phyloP scores from a whole-genome alignment of 2,113 vertebrate genomes.

The Entosphenus tridentatus region DNA sequence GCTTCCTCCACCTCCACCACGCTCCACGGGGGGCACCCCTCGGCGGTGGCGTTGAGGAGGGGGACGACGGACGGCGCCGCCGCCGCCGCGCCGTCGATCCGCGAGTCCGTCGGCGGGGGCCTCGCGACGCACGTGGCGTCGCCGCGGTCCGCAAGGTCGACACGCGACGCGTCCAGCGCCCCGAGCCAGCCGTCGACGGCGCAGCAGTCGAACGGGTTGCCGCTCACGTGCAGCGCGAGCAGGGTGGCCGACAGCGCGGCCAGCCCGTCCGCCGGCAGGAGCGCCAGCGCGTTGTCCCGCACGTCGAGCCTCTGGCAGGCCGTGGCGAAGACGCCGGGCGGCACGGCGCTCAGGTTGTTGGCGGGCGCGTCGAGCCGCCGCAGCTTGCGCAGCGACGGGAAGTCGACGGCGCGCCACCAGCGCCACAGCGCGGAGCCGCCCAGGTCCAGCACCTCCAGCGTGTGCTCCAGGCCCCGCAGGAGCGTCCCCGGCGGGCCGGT shows the following conservation, averaged over 20 bases:
- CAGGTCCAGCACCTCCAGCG: neutral
- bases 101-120: too few relatives aligned
- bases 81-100: too few relatives aligned
- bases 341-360: slow-evolving; percentile 44
- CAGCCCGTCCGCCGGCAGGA: slow-evolving; percentile 35
- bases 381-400: slow-evolving; percentile 17
- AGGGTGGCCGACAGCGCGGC: slow-evolving; percentile 39
- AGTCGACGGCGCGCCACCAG: neutral
- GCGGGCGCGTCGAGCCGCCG: slow-evolving; percentile 45
- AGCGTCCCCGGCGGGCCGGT: too few relatives aligned
- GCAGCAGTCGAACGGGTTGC: slow-evolving; percentile 69
- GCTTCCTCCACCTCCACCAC: too few relatives aligned
- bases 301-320: slow-evolving; percentile 58
- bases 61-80: too few relatives aligned
- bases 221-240: slow-evolving; percentile 45
- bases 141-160: slow-evolving; percentile 35
- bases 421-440: neutral
- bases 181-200: slow-evolving; percentile 38
- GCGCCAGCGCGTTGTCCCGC: slow-evolving; percentile 52
- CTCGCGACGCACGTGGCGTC: slow-evolving; percentile 25
- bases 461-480: neutral
- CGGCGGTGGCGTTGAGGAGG: too few relatives aligned
- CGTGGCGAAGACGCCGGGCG: slow-evolving; percentile 29
- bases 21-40: too few relatives aligned
- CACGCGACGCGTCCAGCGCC: slow-evolving; percentile 34